Conservation (phyloP, 2,797 vertebrate species). For the Eutrigla gurnardus region DNA sequence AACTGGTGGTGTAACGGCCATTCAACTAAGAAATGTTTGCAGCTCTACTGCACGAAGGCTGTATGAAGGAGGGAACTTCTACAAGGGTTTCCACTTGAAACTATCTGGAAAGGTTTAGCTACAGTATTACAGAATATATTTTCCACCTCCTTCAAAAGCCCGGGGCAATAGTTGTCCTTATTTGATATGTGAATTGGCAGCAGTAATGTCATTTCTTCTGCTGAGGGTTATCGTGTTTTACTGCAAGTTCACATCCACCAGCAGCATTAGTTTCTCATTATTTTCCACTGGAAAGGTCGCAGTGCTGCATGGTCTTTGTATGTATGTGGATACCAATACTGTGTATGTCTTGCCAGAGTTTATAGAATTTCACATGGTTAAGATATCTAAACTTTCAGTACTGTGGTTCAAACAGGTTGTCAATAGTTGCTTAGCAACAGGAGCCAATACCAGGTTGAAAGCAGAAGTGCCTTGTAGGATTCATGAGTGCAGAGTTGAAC, state of each 20-base stretch:
- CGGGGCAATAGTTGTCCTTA: constrained; percentile 39
- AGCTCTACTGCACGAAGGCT: constrained; percentile 4
- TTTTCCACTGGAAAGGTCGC: constrained; percentile 37
- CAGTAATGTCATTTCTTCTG: constrained; percentile 43
- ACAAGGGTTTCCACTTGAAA: constrained; percentile 23
- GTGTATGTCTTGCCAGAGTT: constrained; percentile 10
- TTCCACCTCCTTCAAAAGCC: constrained; percentile 36
- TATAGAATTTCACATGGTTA: constrained; percentile 35
- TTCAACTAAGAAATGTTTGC: constrained; percentile 12
- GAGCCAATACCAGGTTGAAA: constrained; percentile 58
- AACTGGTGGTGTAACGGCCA: constrained; percentile 26
- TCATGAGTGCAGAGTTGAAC: constrained; percentile 67
- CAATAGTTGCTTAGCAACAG: constrained; percentile 77
- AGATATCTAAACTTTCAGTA: constrained; percentile 55
- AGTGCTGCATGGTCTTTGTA: not conserved
- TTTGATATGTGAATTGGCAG: constrained; percentile 53
- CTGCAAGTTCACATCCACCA: constrained; percentile 29
- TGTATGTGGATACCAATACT: constrained; percentile 8
- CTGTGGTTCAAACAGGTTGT: constrained; percentile 62
- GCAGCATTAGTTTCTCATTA: constrained; percentile 11
- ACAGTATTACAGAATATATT: constrained; percentile 14
- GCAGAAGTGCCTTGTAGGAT: constrained; percentile 60
- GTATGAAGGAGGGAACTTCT: constrained; percentile 8
- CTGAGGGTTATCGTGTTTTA: constrained; percentile 39
- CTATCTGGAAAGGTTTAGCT: constrained; percentile 19